phyloP scores from a whole-genome alignment of 1,140 invertebrate species.

The Nomia melanderi region DNA sequence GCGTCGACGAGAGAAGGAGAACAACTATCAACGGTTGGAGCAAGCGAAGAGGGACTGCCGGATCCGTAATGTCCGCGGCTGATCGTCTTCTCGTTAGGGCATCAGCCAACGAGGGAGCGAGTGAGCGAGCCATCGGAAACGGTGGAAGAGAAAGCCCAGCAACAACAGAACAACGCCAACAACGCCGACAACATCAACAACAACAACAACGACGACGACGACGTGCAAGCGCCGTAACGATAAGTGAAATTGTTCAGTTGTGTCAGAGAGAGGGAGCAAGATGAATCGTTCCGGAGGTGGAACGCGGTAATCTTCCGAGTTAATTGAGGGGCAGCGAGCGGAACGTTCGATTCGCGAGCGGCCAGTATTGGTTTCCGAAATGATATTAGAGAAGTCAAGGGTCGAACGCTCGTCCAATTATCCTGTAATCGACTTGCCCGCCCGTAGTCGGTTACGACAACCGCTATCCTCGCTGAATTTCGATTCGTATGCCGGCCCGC shows the following conservation, averaged over 20 bases:
- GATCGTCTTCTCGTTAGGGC: slow-evolving; percentile 1
- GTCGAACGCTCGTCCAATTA: slow-evolving; percentile 35
- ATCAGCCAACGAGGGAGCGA: neutral
- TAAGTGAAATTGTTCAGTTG: slow-evolving; percentile 12
- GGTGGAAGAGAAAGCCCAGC: too few species aligned
- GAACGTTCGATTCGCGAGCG: slow-evolving; percentile 22
- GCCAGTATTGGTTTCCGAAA: slow-evolving; percentile 28
- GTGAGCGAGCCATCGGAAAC: too few species aligned
- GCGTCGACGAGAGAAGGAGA: too few species aligned
- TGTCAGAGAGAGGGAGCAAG: neutral
- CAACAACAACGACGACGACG: too few species aligned
- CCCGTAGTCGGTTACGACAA: slow-evolving; percentile 33
- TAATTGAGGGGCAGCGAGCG: slow-evolving; percentile 25
- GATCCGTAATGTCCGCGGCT: neutral
- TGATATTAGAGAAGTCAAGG: slow-evolving; percentile 41
- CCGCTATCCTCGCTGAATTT: slow-evolving; percentile 44
- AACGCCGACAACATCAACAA: too few species aligned
- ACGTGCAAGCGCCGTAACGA: neutral
- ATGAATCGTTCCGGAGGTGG: neutral
- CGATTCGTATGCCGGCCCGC: slow-evolving; percentile 3
- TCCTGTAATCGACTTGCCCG: slow-evolving; percentile 37
- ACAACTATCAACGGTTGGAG: too few species aligned
- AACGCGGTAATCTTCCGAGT: slow-evolving; percentile 18
- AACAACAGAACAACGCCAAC: too few species aligned
- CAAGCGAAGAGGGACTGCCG: too few species aligned